Evolutionary conservation across 2,797 vertebrate species (phyloP).

Genomic region (Leptatherina wallacei): DNA sequence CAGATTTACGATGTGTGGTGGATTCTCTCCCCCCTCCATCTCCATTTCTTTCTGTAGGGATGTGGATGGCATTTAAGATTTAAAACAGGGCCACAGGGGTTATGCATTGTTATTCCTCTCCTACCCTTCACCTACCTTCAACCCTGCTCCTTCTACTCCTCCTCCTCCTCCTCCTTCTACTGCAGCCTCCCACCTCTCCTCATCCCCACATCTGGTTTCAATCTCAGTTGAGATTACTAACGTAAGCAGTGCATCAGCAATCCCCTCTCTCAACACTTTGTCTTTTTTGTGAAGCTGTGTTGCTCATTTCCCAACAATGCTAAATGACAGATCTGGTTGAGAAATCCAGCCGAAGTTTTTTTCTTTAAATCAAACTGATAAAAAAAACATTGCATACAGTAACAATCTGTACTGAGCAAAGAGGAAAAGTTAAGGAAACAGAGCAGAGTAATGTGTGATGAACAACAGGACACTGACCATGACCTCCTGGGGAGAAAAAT

Average conservation of each 20-base stretch:
- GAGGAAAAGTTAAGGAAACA: constrained; percentile 9
- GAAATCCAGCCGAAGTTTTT: neutral
- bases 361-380: constrained; percentile 1
- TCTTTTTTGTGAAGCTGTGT: constrained; percentile 18
- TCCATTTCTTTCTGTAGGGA: constrained; percentile 1
- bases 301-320: constrained; percentile 70
- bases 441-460: constrained; percentile 25
- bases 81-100: constrained; percentile 40
- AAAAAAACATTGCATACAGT: neutral
- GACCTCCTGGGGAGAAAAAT: constrained; percentile 52
- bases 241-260: constrained; percentile 55
- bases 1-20: constrained; percentile 60
- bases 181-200: constrained; percentile 43
- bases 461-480: constrained; percentile 61
- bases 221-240: constrained; percentile 62
- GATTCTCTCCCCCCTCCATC: constrained; percentile 13
- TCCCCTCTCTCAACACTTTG: constrained; percentile 10
- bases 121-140: constrained; percentile 42
- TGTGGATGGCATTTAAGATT: constrained; percentile 23
- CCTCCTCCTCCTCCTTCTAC: constrained; percentile 26
- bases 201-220: constrained; percentile 74
- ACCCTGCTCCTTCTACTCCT: constrained; percentile 36
- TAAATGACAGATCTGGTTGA: constrained; percentile 31
- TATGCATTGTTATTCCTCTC: constrained; percentile 37
- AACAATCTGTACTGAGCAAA: neutral